Percentiles rank a stretch among this genome's conserved stretches.
Evolutionary conservation across 2,888 invertebrate species (phyloP).

Genomic region (Aphodius sticticus): DNA sequence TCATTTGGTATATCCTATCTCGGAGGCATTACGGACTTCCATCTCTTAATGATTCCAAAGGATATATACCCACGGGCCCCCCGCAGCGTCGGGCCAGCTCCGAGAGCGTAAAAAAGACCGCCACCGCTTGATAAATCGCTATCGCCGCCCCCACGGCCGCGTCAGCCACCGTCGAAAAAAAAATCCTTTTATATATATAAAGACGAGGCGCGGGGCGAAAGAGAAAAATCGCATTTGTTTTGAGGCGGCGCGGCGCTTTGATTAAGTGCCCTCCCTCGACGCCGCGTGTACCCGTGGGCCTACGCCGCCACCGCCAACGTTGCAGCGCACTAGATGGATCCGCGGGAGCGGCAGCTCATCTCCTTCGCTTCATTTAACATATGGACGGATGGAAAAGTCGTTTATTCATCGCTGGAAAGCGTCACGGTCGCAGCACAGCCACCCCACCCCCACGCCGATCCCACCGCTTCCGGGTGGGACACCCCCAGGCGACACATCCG

Average conservation of each 20-base stretch:
- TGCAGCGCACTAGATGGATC: slow-evolving; percentile 49
- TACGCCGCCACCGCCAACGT: slow-evolving; percentile 42
- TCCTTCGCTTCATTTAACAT: slow-evolving; percentile 54
- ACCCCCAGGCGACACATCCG: not conserved
- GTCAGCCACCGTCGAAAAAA: slow-evolving; percentile 42
- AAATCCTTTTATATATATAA: slow-evolving; percentile 51
- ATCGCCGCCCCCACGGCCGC: slow-evolving; percentile 8
- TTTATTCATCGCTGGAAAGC: slow-evolving; percentile 33
- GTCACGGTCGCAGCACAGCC: not conserved
- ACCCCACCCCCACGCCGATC: not conserved
- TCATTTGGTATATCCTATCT: not conserved
- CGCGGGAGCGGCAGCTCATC: slow-evolving; percentile 52
- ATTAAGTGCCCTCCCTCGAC: slow-evolving; percentile 56
- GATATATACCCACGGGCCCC: not conserved
- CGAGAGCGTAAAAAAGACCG: slow-evolving; percentile 13
- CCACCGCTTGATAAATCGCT: slow-evolving; percentile 21
- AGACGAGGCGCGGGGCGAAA: slow-evolving; percentile 41
- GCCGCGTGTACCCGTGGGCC: slow-evolving; percentile 52
- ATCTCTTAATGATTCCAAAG: not conserved
- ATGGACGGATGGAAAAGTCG: slow-evolving; percentile 51
- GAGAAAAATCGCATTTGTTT: slow-evolving; percentile 59
- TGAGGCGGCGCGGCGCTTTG: slow-evolving; percentile 56
- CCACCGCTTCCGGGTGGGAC: not conserved
- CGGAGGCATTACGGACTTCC: not conserved
- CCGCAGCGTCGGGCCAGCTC: not conserved